Conservation (phyloP, 2,113 vertebrate species). For the Leptobrachium leishanense region DNA sequence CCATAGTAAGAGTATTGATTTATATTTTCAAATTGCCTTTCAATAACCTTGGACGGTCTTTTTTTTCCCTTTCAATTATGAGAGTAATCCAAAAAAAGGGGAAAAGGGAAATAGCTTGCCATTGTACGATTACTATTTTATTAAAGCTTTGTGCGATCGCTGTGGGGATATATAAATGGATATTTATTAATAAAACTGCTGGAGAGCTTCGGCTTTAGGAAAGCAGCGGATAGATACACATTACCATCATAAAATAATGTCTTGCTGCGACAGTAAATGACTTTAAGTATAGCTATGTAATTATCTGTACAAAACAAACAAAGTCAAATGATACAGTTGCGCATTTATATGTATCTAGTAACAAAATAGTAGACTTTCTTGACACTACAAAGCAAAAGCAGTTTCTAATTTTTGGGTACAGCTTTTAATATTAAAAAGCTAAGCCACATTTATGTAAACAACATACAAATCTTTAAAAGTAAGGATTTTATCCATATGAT, state of each 20-base stretch:
- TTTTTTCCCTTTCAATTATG: not conserved
- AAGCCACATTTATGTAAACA: too few species aligned
- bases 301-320: constrained; percentile 47
- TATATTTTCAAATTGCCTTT: constrained; percentile 18
- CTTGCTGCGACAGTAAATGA: constrained; percentile 48
- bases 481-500: too few species aligned
- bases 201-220: constrained; percentile 28
- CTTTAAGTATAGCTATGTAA: constrained; percentile 44
- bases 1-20: not conserved
- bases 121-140: constrained; percentile 30
- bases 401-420: constrained; percentile 7
- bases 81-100: constrained; percentile 20
- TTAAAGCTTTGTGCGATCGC: constrained; percentile 27
- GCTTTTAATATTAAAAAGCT: not conserved
- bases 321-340: constrained; percentile 38
- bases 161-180: constrained; percentile 42
- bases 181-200: constrained; percentile 49
- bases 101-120: constrained; percentile 31
- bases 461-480: too few species aligned
- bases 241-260: constrained; percentile 46
- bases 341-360: constrained; percentile 25
- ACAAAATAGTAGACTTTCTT: constrained; percentile 34
- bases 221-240: constrained; percentile 37
- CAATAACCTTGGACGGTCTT: constrained; percentile 20
- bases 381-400: constrained; percentile 35